phyloP scores from a whole-genome alignment of 2,113 vertebrate species.

The Silurus meridionalis region DNA sequence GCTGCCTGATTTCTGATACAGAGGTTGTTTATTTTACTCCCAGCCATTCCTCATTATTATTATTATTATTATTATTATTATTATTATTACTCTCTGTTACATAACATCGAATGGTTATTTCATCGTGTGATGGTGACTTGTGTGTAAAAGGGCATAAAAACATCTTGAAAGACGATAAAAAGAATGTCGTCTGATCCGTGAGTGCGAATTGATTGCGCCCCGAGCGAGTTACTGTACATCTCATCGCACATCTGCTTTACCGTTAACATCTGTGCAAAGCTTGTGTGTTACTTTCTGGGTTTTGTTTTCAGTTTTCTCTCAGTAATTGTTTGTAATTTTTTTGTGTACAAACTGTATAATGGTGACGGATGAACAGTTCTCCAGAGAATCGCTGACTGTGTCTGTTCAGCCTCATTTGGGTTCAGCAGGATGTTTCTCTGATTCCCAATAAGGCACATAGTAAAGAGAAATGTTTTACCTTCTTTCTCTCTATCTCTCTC shows the following conservation, averaged over 20 bases:
- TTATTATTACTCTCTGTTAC: neutral
- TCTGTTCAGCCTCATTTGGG: neutral
- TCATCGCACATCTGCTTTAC: neutral
- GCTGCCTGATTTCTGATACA: neutral
- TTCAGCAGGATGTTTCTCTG: neutral
- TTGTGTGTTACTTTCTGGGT: neutral
- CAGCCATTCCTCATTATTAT: neutral
- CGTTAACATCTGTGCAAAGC: neutral
- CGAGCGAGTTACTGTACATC: neutral
- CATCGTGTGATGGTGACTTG: slow-evolving; percentile 11
- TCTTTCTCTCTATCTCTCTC: neutral
- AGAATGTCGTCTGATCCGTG: neutral
- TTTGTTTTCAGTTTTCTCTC: neutral
- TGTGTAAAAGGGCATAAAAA: slow-evolving; percentile 31
- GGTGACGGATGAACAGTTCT: neutral
- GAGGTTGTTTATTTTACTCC: neutral
- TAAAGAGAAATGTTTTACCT: neutral
- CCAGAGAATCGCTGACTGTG: neutral
- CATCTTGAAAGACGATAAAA: neutral
- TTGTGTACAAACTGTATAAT: neutral
- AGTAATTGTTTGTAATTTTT: neutral
- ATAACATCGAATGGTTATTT: neutral
- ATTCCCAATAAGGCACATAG: neutral
- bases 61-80: too few species aligned
- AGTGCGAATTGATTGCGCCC: neutral